Percentiles rank a stretch among this genome's conserved stretches.
Evolutionary conservation across 2,113 vertebrate species (phyloP).

Genomic region (Chaetodon trifascialis): DNA sequence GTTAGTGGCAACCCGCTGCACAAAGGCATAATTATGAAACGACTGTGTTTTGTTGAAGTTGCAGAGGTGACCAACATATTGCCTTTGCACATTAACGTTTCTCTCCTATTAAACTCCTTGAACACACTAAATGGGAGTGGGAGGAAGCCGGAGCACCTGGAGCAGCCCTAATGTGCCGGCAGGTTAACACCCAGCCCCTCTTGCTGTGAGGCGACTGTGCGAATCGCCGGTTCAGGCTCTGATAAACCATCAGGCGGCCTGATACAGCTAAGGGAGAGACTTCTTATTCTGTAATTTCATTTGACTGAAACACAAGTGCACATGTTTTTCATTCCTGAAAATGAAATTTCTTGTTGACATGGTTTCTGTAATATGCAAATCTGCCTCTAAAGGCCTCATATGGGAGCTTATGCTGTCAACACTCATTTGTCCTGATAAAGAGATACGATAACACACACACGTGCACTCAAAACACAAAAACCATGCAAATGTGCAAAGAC

Average conservation of each 20-base stretch:
- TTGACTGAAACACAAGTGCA: constrained; percentile 6
- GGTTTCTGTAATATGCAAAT: constrained; percentile 9
- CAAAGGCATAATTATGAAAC: too few species aligned
- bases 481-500: neutral
- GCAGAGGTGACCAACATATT: neutral
- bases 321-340: constrained; percentile 17
- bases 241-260: neutral
- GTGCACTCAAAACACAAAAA: neutral
- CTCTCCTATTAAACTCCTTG: too few species aligned
- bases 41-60: too few species aligned
- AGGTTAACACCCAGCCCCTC: neutral
- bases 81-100: too few species aligned
- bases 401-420: constrained; percentile 34
- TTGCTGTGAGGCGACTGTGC: too few species aligned
- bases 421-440: constrained; percentile 25
- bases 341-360: neutral
- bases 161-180: too few species aligned
- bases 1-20: too few species aligned
- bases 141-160: too few species aligned
- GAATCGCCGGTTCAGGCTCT: neutral
- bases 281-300: neutral
- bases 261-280: neutral
- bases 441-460: constrained; percentile 17
- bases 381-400: neutral
- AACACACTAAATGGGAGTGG: too few species aligned